A percentile compares a stretch with the other conserved stretches of the same genome.
These are phyloP conservation scores for Adelphocoris suturalis DNA, from an alignment of 2,888 invertebrate species.

Conservation along the genomic window DNA sequence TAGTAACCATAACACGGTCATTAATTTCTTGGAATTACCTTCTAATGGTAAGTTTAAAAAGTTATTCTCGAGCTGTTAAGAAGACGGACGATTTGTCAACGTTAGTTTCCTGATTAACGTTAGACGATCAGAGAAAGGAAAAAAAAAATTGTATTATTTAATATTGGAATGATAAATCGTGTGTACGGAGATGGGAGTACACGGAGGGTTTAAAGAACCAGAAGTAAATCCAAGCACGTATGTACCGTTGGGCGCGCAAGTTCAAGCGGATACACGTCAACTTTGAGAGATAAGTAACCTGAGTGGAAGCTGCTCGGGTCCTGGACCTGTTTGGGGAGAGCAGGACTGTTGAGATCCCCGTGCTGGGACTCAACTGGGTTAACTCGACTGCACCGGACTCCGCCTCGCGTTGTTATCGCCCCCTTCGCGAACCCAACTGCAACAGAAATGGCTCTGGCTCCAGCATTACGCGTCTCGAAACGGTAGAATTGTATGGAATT, in stretches of 20 bases:
- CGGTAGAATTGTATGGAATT: no score
- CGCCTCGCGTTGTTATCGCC: no score
- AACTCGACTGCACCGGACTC: background rate
- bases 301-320: constrained; percentile 6
- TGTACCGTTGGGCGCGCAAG: constrained; percentile 42
- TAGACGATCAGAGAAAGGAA: no score
- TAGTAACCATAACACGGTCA: no score
- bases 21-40: no score
- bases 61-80: no score
- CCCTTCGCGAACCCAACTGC: no score
- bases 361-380: constrained; percentile 2
- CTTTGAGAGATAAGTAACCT: constrained; percentile 30
- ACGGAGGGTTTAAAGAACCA: background rate
- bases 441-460: no score
- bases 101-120: no score
- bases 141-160: background rate
- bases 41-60: no score
- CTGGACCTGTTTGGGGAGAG: constrained; percentile 1
- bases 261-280: constrained; percentile 39
- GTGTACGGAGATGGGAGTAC: background rate
- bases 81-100: no score
- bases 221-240: constrained; percentile 35
- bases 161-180: background rate
- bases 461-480: no score
- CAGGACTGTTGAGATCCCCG: background rate